Conservation (phyloP, 2,113 vertebrate genomes). For the Malurus alboscapulatus region DNA sequence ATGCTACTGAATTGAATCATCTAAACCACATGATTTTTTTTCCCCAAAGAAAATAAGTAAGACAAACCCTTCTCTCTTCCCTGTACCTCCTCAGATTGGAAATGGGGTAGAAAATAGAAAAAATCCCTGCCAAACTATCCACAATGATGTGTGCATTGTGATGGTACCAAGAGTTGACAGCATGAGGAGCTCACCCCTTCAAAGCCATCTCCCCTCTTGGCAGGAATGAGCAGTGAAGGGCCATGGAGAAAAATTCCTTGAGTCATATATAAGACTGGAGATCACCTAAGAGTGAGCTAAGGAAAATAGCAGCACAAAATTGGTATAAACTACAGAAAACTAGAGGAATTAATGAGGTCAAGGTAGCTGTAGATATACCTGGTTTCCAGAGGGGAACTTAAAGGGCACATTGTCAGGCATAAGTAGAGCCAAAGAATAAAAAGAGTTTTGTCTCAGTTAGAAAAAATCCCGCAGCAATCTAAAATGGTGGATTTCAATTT, state of each 20-base stretch:
- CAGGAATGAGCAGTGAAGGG: background rate
- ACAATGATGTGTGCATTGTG: background rate
- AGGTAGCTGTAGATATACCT: background rate
- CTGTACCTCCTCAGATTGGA: background rate
- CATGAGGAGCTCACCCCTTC: background rate
- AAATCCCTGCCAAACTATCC: background rate
- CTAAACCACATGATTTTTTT: background rate
- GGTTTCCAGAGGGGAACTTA: background rate
- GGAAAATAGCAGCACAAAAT: background rate
- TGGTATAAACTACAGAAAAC: background rate
- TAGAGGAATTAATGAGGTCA: background rate
- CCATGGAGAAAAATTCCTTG: background rate
- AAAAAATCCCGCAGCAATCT: background rate
- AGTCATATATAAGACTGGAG: background rate
- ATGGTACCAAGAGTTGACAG: background rate
- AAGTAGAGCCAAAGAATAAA: background rate
- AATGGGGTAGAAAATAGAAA: background rate
- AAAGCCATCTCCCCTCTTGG: background rate
- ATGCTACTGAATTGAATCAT: background rate
- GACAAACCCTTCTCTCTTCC: background rate
- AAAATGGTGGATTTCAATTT: constrained; percentile 30
- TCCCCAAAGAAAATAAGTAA: background rate
- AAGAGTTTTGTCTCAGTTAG: background rate
- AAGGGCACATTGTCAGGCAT: background rate
- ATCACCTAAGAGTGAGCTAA: background rate